A percentile compares a stretch with the other conserved stretches of the same genome.
Evolutionary conservation across 2,888 invertebrate genomes (phyloP).

Genomic region (Agrochola lychnidis): DNA sequence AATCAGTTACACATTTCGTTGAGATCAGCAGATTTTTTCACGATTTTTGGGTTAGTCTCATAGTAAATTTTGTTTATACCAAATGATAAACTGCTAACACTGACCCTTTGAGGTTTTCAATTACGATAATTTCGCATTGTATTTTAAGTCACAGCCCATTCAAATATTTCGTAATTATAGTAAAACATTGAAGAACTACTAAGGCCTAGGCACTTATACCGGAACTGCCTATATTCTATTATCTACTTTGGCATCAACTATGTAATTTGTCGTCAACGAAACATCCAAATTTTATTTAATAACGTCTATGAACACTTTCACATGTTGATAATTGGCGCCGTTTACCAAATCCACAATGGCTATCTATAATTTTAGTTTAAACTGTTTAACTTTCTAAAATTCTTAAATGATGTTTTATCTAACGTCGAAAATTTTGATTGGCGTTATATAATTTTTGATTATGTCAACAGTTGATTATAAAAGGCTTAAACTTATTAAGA

Average conservation of each 20-base stretch:
- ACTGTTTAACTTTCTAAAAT: slow-evolving; percentile 64
- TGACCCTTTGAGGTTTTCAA: background rate
- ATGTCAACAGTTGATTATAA: slow-evolving; percentile 27
- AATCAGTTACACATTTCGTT: background rate
- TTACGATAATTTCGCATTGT: background rate
- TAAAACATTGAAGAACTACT: background rate
- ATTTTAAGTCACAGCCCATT: background rate
- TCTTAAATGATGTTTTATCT: slow-evolving; percentile 28
- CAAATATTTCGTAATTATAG: background rate
- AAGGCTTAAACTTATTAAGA: background rate
- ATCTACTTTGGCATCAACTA: slow-evolving; percentile 3
- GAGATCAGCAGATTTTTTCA: background rate
- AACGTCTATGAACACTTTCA: slow-evolving; percentile 59
- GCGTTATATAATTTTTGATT: slow-evolving; percentile 40
- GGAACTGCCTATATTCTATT: background rate
- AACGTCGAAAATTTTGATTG: slow-evolving; percentile 41
- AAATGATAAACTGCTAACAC: background rate
- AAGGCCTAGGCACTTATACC: background rate
- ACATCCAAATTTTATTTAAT: slow-evolving; percentile 34
- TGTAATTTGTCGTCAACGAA: slow-evolving; percentile 39
- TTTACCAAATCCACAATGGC: slow-evolving; percentile 50
- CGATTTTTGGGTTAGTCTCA: background rate
- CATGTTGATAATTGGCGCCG: slow-evolving; percentile 56
- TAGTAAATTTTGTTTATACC: background rate
- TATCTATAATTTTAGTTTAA: slow-evolving; percentile 61